Base-by-base conservation (phyloP, 35 echinoderm and acorn worm species). In the Apostichopus parvimensis region DNA sequence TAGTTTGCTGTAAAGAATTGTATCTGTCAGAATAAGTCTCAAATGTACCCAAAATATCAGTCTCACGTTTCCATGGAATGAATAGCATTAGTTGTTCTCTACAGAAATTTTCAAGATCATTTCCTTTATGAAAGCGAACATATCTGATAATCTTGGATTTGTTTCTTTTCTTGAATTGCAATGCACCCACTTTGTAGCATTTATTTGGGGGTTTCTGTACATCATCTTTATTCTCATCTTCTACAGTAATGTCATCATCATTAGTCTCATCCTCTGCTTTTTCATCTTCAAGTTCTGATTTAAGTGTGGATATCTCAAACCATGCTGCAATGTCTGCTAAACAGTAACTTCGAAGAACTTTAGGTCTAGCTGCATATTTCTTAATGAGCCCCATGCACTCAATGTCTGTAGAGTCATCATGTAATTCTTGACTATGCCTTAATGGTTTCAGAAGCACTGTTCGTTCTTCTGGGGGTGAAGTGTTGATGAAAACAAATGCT, bases 401-500 rank as follows among this genome's bases (percentile, higher is more conserved):
- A 18, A 94, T 94, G 54, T 94, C 60, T 92, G 88, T 94, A 9
- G 93, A 94, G 56, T 91, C 65, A 76, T 94, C 93, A 66, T 77
- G 93, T 26, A 94, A 80, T 78, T 94, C 56, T 52, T 92, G 14
- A 8, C 91, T 68, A 12, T 91, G n/a, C 23, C 86, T 15, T 20
- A 28, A 23, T 45, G 75, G 28, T 94, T 94, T 92, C 13, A 94
- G 79, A 12, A 91, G 79, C 52, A 91, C 62, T 5, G 79, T 91
- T 6, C 93, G 26, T 72, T 94, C 59, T 56, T 94, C 89, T 53
- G 93, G 79, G n/a, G 79, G 78, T 82, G 89, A 94, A 61, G 93
- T 91, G 64, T 94, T 91, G 14, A 94, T 94, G 23, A 94, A 94
- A 14, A 94, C 90, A 83, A 94, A 77, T 71, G 91, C 18, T 76